A percentile compares a stretch with the other conserved stretches of the same genome.
Evolutionary conservation across 1,140 invertebrate genomes (phyloP).

Genomic region (Drosophila subpulchrella): DNA sequence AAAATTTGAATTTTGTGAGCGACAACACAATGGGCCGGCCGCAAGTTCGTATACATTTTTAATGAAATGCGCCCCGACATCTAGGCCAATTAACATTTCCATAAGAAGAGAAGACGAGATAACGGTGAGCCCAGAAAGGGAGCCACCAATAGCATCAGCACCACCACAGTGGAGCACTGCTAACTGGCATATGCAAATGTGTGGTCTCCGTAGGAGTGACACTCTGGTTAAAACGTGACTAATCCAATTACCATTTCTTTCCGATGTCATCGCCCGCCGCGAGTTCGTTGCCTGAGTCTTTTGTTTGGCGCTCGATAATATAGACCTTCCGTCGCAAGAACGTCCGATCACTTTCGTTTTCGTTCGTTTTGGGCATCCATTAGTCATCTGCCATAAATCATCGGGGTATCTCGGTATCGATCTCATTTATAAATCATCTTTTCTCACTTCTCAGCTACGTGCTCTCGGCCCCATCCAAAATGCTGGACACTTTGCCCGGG

Average conservation of each 20-base stretch:
- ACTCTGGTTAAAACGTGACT: conserved; percentile 64
- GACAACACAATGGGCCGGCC: conserved; percentile 36
- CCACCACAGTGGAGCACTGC: conserved; percentile 10
- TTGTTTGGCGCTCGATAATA: conserved; percentile 45
- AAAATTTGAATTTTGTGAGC: conserved; percentile 41
- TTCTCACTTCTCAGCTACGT: conserved; percentile 88
- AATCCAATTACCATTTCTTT: conserved; percentile 57
- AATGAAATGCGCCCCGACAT: conserved; percentile 53
- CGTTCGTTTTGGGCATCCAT: conserved; percentile 13
- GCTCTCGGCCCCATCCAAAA: conserved; percentile 94
- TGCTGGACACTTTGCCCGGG: conserved; percentile 94
- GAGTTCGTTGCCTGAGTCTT: conserved; percentile 55
- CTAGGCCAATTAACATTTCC: conserved; percentile 69
- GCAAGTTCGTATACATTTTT: conserved; percentile 33
- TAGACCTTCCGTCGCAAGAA: conserved; percentile 1
- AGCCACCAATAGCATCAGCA: conserved; percentile 1
- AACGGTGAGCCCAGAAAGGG: conserved; percentile 43
- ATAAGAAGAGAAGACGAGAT: conserved; percentile 49
- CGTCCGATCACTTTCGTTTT: conserved; percentile 45
- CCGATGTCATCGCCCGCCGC: conserved; percentile 51
- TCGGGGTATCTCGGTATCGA: conserved; percentile 8
- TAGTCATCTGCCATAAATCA: conserved; percentile 26
- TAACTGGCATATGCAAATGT: conserved; percentile 55
- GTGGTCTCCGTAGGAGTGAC: conserved; percentile 41
- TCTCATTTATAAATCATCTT: conserved; percentile 45